Evolutionary conservation across 2,113 vertebrate genomes (phyloP).

Genomic region (Holacanthus passer): DNA sequence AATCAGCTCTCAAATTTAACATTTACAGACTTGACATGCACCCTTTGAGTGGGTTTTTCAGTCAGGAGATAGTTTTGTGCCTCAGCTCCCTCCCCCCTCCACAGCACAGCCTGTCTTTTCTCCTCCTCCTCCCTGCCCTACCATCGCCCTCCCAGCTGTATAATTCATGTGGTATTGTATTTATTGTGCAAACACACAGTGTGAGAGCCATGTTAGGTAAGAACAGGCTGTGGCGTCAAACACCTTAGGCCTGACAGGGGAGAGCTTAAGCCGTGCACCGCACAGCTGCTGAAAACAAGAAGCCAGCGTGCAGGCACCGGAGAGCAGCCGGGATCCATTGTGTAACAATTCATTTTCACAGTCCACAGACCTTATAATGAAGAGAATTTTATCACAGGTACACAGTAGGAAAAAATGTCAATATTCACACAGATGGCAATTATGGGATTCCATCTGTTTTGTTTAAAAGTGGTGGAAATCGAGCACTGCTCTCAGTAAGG

Average conservation of each 20-base stretch:
- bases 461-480: slow-evolving; percentile 10
- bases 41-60: slow-evolving; percentile 16
- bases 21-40: slow-evolving; percentile 31
- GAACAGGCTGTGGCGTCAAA: slow-evolving; percentile 71
- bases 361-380: slow-evolving; percentile 31
- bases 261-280: slow-evolving; percentile 56
- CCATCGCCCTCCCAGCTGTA: slow-evolving; percentile 45
- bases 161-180: slow-evolving; percentile 69
- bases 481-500: not conserved
- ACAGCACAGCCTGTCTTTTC: slow-evolving; percentile 26
- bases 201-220: slow-evolving; percentile 78
- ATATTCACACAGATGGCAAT: slow-evolving; percentile 36
- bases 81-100: not conserved
- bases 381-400: slow-evolving; percentile 27
- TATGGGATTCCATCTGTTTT: slow-evolving; percentile 20
- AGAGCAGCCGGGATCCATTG: slow-evolving; percentile 38
- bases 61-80: slow-evolving; percentile 27
- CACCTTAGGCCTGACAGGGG: slow-evolving; percentile 62
- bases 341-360: slow-evolving; percentile 42
- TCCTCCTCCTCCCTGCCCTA: not conserved
- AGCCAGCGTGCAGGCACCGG: slow-evolving; percentile 13
- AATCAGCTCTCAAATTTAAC: slow-evolving; percentile 45
- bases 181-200: slow-evolving; percentile 77
- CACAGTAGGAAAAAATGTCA: slow-evolving; percentile 6
- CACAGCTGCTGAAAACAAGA: slow-evolving; percentile 60